Evolutionary conservation across 1,140 invertebrate genomes (phyloP), one percentile per base, ranked within the genome.

Genomic region (Brachionus koreanus): DNA sequence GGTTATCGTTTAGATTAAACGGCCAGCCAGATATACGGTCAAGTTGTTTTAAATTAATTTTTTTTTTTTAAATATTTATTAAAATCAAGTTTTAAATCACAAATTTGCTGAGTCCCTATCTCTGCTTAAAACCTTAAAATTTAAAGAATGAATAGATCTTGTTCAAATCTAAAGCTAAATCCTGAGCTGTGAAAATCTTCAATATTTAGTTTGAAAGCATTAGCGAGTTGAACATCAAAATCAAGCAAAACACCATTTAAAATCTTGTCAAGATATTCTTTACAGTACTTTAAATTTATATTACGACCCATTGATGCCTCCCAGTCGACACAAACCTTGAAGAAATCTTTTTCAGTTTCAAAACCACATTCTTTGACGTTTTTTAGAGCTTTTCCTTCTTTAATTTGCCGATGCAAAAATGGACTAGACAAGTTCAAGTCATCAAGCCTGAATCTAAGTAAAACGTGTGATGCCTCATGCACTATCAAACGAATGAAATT

Each of bases 401-500:
- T 35, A 35, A 65, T 65, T 33, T 65, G 63, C 10, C 6, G 29
- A 37, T 65, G 9, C n/a, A 65, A 10, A 65, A 65, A 65, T 25
- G 63, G 25, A 65, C 29, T 65, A 35, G 63, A 65, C 13, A 65
- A 12, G 33, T 65, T 37, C 33, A 65, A 65, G 12, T 65, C 63
- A 65, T 65, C n/a, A 3, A 65, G 63, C 9, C 33, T 65, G 63
- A 65, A 65, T 65, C 63, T 65, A 35, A 65, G 33, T 33, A 65
- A 33, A 16, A 65, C 63, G 9, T 65, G 33, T n/a, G 63, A 33
- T 33, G 63, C 33, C n/a, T 65, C 63, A 10, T 65, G 63, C n/a
- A 65, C 25, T 33, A 65, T 37, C 63, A 65, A 65, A 16, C 63
- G 25, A 65, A 65, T 65, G 63, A 65, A 65, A 5, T 65, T 65